phyloP scores from a whole-genome alignment of 2,888 invertebrate species.

The Seira ritae region DNA sequence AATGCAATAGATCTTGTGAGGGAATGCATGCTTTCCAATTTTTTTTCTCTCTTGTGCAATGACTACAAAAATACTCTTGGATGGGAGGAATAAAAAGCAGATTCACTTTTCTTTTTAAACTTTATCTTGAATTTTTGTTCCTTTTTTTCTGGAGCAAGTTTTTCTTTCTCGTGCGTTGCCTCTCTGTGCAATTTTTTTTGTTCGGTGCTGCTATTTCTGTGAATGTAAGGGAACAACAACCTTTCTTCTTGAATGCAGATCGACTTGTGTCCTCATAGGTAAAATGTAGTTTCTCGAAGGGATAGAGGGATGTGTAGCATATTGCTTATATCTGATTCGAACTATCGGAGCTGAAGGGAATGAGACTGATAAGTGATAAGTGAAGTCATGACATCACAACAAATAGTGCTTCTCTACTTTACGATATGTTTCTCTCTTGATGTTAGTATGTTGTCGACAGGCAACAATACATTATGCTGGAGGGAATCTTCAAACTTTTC shows the following conservation, averaged over 20 bases:
- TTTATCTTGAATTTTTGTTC: too few species aligned
- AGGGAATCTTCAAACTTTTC: slow-evolving; percentile 30
- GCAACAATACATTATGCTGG: slow-evolving; percentile 58
- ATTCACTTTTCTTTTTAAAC: too few species aligned
- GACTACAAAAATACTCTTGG: slow-evolving; percentile 34
- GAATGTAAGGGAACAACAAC: slow-evolving; percentile 2
- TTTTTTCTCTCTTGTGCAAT: slow-evolving; percentile 46
- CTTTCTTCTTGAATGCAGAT: slow-evolving; percentile 55
- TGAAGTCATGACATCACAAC: slow-evolving; percentile 47
- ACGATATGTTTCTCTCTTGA: slow-evolving; percentile 29
- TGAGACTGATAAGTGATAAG: slow-evolving; percentile 35
- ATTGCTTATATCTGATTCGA: too few species aligned
- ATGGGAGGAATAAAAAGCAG: not conserved
- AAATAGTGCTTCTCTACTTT: slow-evolving; percentile 35
- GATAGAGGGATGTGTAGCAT: too few species aligned
- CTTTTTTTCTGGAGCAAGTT: too few species aligned
- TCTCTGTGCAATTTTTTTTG: not conserved
- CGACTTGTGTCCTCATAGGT: not conserved
- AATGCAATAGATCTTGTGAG: slow-evolving; percentile 73
- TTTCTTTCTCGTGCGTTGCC: not conserved
- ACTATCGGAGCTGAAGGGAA: not conserved
- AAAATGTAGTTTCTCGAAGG: too few species aligned
- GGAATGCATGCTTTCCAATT: slow-evolving; percentile 65
- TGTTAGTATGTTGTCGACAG: slow-evolving; percentile 57
- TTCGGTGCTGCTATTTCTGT: too few species aligned